These are phyloP conservation scores for Lagocephalus sceleratus DNA, from an alignment of 2,797 vertebrate genomes.

Conservation along the genomic window DNA sequence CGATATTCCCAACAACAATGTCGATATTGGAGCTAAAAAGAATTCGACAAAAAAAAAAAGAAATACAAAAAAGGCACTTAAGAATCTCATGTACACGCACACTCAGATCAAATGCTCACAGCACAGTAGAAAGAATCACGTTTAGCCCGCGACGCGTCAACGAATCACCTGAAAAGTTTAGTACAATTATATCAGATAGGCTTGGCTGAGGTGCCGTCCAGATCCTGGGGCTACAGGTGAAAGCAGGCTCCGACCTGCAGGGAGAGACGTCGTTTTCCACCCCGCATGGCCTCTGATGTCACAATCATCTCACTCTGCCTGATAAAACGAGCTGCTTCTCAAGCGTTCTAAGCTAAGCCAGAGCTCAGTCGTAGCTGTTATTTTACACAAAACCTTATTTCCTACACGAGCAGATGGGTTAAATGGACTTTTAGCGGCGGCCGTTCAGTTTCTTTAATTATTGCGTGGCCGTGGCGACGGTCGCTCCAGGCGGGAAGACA, in stretches of 20 bases:
- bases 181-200: slow-evolving; percentile 65
- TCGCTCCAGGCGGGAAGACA: slow-evolving; percentile 60
- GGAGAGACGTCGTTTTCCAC: slow-evolving; percentile 10
- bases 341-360: too few species aligned
- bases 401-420: background rate
- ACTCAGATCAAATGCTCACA: slow-evolving; percentile 13
- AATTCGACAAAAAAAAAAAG: slow-evolving; percentile 42
- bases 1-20: slow-evolving; percentile 28
- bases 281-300: slow-evolving; percentile 49
- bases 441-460: slow-evolving; percentile 1
- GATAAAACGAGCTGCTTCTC: background rate
- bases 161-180: slow-evolving; percentile 63
- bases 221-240: background rate
- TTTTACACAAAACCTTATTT: background rate
- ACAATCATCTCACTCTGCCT: background rate
- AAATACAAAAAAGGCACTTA: slow-evolving; percentile 77
- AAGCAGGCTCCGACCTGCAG: too few species aligned
- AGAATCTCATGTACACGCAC: slow-evolving; percentile 40
- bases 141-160: slow-evolving; percentile 46
- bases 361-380: too few species aligned
- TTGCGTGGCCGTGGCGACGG: background rate
- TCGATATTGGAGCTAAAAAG: slow-evolving; percentile 56
- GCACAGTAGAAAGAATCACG: slow-evolving; percentile 27
- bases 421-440: background rate
- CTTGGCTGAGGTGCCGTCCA: slow-evolving; percentile 35